Evolutionary conservation across 2,797 vertebrate species (phyloP).

Genomic region (Parotocinclus haroldoi): DNA sequence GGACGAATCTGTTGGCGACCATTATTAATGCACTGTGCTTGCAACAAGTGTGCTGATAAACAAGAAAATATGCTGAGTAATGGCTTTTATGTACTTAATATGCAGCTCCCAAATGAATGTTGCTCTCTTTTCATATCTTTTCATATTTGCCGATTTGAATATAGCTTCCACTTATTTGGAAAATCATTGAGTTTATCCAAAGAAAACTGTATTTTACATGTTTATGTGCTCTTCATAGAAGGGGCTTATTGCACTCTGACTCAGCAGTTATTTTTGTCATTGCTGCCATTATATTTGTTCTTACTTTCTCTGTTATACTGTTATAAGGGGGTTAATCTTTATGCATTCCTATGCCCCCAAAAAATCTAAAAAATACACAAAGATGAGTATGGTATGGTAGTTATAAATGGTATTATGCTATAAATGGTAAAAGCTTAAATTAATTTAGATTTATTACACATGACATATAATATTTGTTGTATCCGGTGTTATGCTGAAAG

Average conservation of each 20-base stretch:
- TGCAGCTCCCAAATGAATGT: neutral
- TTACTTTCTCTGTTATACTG: no score
- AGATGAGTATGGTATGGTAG: no score
- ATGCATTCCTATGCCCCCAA: no score
- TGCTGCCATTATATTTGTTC: constrained; percentile 59
- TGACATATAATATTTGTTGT: no score
- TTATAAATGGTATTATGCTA: no score
- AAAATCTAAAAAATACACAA: no score
- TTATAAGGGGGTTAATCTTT: no score
- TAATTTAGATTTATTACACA: no score
- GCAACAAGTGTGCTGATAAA: constrained; percentile 57
- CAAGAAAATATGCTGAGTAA: constrained; percentile 49
- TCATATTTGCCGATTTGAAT: neutral
- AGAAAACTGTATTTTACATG: neutral
- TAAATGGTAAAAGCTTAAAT: no score
- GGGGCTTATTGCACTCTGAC: constrained; percentile 50
- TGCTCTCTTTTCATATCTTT: neutral
- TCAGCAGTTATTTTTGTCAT: constrained; percentile 49
- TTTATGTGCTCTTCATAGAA: constrained; percentile 22
- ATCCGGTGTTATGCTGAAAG: no score
- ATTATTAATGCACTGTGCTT: constrained; percentile 43
- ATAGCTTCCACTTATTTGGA: neutral
- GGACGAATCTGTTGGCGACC: constrained; percentile 51
- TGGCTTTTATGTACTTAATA: constrained; percentile 10
- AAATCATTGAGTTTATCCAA: neutral